Base-by-base conservation (phyloP, 2,113 vertebrate genomes). In the Myiozetetes cayanensis region DNA sequence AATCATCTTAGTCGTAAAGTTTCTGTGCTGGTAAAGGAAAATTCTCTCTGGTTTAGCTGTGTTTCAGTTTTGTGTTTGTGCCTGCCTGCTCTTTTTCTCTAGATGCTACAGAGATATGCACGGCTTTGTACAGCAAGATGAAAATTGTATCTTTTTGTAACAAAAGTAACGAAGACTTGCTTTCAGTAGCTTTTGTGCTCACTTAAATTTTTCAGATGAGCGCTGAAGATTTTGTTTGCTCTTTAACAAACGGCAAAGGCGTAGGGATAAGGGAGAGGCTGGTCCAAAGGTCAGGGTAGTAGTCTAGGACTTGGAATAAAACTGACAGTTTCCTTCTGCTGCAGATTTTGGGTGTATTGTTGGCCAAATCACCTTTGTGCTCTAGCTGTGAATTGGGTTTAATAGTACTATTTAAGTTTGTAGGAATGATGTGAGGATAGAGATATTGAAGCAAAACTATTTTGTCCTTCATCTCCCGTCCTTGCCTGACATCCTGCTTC, bases 401-500 rank as follows among this genome's bases (percentile, higher is more conserved):
- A 67, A 65, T 41, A 46, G 59, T 23, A 44, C 41, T 66, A 1
- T 30, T 78, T 12, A 17, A 14, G 47, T 50, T 75, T 43, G 11
- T 61, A 52, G 33, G 20, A 77, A 11, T 30, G 16, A 75, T 63
- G 41, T 31, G 22, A 88, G 33, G 39, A 14, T 1, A 66, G 31
- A 70, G 12, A 43, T 35, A 83, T 14, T 15, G 14, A 56, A 90
- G 31, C 35, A 63, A 70, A 90, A 52, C 52, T 37, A 0, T 41
- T 77, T 74, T 84, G 56, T 79, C 71, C 10, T 86, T 33, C 50
- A 58, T 77, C 56, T 88, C 52, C 47, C 81, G 39, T 49, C 52
- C 27, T 41, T 78, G 61, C 56, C 75, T 95, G 80, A 94, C 43
- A 55, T 87, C 72, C 93, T 90, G 7, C 59, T 95, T 96, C 46